phyloP scores from a whole-genome alignment of 1,140 invertebrate genomes.

The Cherax destructor region DNA sequence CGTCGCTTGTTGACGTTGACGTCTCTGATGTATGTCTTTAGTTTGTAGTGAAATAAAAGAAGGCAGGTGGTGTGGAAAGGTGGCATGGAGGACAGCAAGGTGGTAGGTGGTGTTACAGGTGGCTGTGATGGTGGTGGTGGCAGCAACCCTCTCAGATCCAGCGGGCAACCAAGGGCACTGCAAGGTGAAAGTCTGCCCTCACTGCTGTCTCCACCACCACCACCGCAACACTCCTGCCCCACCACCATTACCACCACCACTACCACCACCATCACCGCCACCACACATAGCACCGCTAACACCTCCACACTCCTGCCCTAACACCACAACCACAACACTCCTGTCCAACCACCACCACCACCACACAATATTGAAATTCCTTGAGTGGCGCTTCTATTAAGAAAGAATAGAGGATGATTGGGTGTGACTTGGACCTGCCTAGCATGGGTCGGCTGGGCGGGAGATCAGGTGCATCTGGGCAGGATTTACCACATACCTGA shows the following conservation, averaged over 20 bases:
- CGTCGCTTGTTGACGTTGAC: no score
- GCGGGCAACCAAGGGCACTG: constrained; percentile 23
- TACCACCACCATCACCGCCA: background rate
- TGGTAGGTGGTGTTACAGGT: background rate
- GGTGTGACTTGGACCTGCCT: no score
- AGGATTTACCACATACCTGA: no score
- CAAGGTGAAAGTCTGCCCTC: constrained; percentile 22
- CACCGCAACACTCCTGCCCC: background rate
- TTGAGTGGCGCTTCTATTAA: no score
- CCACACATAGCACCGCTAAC: background rate
- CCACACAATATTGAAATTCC: background rate
- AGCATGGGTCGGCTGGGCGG: no score
- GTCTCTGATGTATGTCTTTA: no score
- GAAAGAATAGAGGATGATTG: no score
- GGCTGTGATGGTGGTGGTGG: background rate
- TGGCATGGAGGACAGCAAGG: no score
- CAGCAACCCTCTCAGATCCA: background rate
- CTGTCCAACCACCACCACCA: background rate
- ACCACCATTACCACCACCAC: background rate
- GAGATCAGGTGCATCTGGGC: no score
- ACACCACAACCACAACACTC: background rate
- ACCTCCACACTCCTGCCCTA: background rate
- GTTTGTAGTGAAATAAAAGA: no score
- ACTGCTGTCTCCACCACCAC: background rate
- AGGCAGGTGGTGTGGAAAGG: no score